Evolutionary conservation across 1,140 invertebrate genomes (phyloP), one percentile per base, ranked within the genome.

Genomic region (Trachymyrmex cornetzi): DNA sequence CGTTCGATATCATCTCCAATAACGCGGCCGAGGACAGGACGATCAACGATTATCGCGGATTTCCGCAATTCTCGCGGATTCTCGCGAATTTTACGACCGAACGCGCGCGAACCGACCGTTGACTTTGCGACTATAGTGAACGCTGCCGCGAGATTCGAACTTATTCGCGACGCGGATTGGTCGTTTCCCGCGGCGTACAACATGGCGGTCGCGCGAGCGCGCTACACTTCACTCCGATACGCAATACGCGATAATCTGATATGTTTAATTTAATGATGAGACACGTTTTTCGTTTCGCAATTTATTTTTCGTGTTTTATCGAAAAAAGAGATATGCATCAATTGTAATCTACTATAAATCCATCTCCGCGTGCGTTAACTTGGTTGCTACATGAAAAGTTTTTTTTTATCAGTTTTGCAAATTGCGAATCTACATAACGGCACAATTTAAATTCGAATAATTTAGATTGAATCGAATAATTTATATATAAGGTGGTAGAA

Each of bases 111-210:
- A 57, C 4, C 50, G 27, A 5, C 27, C 27, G 4, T 12, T 7
- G n/a, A 38, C 50, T 59, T 6, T 7, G 53, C n/a, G 6, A 34
- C 12, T 66, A n/a, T 3, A 30, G 16, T 44, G 74, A 77, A 77
- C 3, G 9, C 9, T 24, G 74, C 55, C 55, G n/a, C 74, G 74
- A 77, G 34, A 61, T 61, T 63, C 57, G 2, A 55, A 44, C n/a
- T 16, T 5, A 0, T 6, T 27, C 4, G 22, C 22, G n/a, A 11
- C 22, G 74, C 55, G 30, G 55, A 55, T 34, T 38, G 27, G 50
- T 4, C 16, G 14, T 4, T 22, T 3, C 1, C 7, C 34, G 3
- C 34, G 55, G 0, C 14, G 1, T 7, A 2, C 5, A 77, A 38
- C 3, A 38, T 77, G 74, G 55, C 74, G n/a, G 19, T 30, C 24